phyloP scores from a whole-genome alignment of 2,888 invertebrate genomes.

The Melitaea athalia region DNA sequence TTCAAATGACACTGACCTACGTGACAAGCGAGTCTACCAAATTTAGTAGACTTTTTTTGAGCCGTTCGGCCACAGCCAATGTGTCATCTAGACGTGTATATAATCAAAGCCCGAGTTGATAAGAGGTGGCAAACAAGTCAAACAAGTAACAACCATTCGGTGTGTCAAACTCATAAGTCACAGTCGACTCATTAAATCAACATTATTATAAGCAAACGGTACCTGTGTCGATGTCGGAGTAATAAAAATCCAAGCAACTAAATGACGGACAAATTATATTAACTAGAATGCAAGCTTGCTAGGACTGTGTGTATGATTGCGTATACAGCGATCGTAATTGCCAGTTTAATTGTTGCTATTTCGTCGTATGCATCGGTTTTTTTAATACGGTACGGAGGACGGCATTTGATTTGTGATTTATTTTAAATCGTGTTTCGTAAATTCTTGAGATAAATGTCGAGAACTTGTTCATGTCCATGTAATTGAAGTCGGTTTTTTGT shows the following conservation, averaged over 20 bases:
- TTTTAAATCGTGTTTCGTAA: not conserved
- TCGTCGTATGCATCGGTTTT: constrained; percentile 1
- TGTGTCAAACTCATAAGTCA: not conserved
- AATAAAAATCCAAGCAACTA: not conserved
- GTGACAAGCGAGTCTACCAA: too few relatives aligned
- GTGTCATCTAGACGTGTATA: too few relatives aligned
- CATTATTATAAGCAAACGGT: not conserved
- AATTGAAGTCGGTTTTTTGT: too few relatives aligned
- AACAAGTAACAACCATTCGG: constrained; percentile 20
- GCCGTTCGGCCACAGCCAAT: too few relatives aligned
- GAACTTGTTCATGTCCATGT: not conserved
- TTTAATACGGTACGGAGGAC: constrained; percentile 1
- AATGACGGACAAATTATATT: not conserved
- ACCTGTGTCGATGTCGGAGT: not conserved
- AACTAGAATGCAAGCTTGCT: not conserved
- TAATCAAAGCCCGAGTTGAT: constrained; percentile 24
- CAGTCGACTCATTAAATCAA: not conserved
- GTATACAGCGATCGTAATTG: constrained; percentile 2
- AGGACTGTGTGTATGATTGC: not conserved
- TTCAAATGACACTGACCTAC: too few relatives aligned
- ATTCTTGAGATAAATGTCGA: not conserved
- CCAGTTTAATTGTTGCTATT: constrained; percentile 7
- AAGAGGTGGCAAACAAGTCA: constrained; percentile 15
- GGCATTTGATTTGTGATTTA: not conserved
- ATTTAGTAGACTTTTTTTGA: too few relatives aligned